Conservation (phyloP, 64 coral and sea anemone genomes). For the Montipora capricornis region DNA sequence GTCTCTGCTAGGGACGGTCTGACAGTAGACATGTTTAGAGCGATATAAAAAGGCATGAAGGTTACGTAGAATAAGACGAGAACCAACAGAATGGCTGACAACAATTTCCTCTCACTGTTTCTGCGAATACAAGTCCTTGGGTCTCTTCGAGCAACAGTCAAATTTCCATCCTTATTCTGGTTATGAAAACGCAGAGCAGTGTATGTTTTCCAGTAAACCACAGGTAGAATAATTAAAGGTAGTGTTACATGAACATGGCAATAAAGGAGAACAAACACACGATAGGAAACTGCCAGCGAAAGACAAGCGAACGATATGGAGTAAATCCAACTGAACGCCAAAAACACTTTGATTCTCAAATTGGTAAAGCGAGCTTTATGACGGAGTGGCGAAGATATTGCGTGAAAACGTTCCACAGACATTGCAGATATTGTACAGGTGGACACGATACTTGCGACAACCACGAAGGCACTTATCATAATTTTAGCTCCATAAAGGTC, state of each 20-base stretch:
- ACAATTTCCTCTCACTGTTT: no score
- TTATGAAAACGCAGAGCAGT: conserved; percentile 3
- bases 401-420: conserved; percentile 15
- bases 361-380: not conserved
- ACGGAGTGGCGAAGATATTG: not conserved
- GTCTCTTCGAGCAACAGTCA: no score
- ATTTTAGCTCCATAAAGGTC: not conserved
- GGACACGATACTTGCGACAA: conserved; percentile 1
- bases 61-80: no score
- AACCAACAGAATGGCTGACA: no score
- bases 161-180: no score
- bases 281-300: not conserved
- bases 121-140: no score
- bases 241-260: not conserved
- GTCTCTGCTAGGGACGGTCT: no score
- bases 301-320: not conserved
- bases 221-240: not conserved
- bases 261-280: not conserved
- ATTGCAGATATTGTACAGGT: not conserved
- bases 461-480: not conserved
- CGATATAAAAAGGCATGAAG: no score
- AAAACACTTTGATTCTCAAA: not conserved
- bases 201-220: conserved; percentile 42
- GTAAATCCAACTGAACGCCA: not conserved
- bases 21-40: no score